Evolutionary conservation across 1,140 invertebrate species (phyloP), one percentile per base, ranked within the genome.

Genomic region (Ceratosolen fusciceps): DNA sequence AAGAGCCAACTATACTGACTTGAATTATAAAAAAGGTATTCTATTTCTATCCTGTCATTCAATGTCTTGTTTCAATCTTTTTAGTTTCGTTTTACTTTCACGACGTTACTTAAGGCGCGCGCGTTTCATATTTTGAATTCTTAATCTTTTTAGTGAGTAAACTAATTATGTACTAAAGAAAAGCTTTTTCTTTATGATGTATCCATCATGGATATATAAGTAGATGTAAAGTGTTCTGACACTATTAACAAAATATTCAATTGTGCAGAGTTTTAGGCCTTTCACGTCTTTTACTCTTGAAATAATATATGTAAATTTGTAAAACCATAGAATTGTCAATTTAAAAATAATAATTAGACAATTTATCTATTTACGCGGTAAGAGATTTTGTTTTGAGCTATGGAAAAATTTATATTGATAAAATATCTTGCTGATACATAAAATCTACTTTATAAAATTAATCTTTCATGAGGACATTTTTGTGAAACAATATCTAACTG

Each of bases 21-120:
- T 86, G 84, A 87, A 83, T 83, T 82, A 80, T 74, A 82, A 72
- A 85, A 87, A 90, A 90, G 89, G 89, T 90, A 90, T 89, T 88
- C 85, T 86, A 87, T 87, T 88, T 90, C 86, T 88, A 88, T 89
- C 87, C 85, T 88, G 88, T 84, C 84, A 85, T 16, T 76, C 56
- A 77, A 62, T 76, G 67, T 77, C 73, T 80, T 72, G 56, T 77
- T 72, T 58, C 52, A 71, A 74, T 56, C 34, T 75, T 67, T 9
- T 70, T 74, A 74, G 58, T 79, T 80, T 67, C 31, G 29, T 76
- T 76, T 80, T 77, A 62, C 26, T 80, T 75, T 60, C 21, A 80
- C 9, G 31, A 58, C 49, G 54, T 80, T 76, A 72, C 62, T 76
- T 62, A 62, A 73, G 56, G 54, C 67, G 54, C 49, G 60, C 60